Conservation (phyloP, 2,113 vertebrate genomes). For the Cranoglanis bouderius region DNA sequence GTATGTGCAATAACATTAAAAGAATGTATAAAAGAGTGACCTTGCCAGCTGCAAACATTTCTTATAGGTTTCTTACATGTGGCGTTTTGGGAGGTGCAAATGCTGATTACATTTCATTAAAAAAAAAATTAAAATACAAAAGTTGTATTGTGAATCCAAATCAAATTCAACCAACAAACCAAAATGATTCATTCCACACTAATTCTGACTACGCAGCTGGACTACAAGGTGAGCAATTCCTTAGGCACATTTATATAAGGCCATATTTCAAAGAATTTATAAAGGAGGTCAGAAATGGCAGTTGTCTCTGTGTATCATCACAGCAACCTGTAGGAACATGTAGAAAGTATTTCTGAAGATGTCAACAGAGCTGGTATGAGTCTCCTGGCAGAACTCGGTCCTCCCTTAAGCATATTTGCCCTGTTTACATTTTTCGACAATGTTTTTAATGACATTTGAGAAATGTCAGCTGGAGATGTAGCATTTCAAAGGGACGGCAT, state of each 20-base stretch:
- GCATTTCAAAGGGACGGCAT: constrained; percentile 27
- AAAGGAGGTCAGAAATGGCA: not conserved
- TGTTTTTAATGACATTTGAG: constrained; percentile 28
- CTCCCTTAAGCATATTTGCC: not conserved
- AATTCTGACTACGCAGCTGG: not conserved
- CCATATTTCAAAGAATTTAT: not conserved
- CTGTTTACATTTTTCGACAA: not conserved
- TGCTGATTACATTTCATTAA: not conserved
- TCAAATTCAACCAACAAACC: not conserved
- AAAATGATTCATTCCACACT: not conserved
- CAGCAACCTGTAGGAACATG: not conserved
- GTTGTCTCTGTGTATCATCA: not conserved
- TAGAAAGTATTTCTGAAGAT: not conserved
- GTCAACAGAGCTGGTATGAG: not conserved
- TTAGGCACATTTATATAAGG: not conserved
- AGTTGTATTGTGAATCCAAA: not conserved
- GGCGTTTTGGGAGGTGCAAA: not conserved
- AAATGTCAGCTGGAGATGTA: constrained; percentile 38
- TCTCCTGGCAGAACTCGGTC: not conserved
- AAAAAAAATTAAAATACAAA: too few species aligned
- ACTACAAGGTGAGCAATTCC: not conserved
- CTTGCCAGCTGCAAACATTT: not conserved
- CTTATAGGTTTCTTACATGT: not conserved
- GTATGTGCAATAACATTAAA: not conserved
- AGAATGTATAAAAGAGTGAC: not conserved